A percentile compares a stretch with the other conserved stretches of the same genome.
phyloP scores from a whole-genome alignment of 2,797 vertebrate species.

The Scolopax rusticola region DNA sequence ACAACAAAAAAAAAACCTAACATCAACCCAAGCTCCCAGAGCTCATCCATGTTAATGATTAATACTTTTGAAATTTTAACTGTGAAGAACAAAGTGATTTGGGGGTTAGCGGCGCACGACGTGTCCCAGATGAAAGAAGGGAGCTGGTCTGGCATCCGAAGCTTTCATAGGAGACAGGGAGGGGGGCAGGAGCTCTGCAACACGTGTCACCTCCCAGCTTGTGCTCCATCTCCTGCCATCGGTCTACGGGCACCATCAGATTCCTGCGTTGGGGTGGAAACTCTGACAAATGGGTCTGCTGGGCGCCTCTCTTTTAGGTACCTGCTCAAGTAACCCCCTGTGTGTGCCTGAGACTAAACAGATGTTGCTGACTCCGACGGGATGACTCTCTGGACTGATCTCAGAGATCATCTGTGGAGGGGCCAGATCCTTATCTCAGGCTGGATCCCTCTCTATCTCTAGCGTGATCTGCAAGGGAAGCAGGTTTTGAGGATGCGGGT shows the following conservation, averaged over 20 bases:
- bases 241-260: neutral
- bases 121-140: slow-evolving; percentile 6
- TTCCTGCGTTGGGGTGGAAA: neutral
- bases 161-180: neutral
- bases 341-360: slow-evolving; percentile 1
- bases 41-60: slow-evolving; percentile 50
- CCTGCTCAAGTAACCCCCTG: rapidly evolving
- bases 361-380: rapidly evolving
- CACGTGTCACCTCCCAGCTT: neutral
- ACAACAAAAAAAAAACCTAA: neutral
- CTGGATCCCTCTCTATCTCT: slow-evolving; percentile 29
- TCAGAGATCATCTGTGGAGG: neutral
- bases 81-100: slow-evolving; percentile 45
- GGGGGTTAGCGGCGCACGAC: neutral
- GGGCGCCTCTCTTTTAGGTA: neutral
- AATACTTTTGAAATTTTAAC: slow-evolving; percentile 25
- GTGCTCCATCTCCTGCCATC: neutral
- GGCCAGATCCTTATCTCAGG: slow-evolving; percentile 2
- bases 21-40: neutral
- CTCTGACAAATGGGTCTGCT: neutral
- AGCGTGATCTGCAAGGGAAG: slow-evolving; percentile 14
- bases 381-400: neutral
- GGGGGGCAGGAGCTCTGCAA: neutral
- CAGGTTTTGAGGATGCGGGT: neutral
- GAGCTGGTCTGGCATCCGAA: neutral